Evolutionary conservation across 2,797 vertebrate species (phyloP), one percentile per base, ranked within the genome.

Genomic region (Trachops cirrhosus): DNA sequence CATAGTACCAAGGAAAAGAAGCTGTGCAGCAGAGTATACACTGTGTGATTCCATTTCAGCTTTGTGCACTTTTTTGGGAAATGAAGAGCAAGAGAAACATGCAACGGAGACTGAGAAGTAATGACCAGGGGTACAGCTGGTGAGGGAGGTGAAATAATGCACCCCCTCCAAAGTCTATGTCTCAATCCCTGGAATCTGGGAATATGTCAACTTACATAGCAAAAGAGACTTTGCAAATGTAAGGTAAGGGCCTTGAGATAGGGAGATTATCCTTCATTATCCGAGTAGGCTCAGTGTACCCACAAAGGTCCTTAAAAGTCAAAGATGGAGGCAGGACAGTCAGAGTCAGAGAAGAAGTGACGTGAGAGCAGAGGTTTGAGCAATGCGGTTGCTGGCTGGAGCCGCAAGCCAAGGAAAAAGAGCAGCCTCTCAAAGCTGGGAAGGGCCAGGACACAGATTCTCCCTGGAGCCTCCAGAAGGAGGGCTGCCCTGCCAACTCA

Each of bases 161-260:
- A 11, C 2, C 22, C 24, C 24, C 21, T 8, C 34, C 67, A 29
- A 52, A 18, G 59, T 22, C 77, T 22, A 6, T 4, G 24, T 59
- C 74, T 29, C 37, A 32, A 6, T 16, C 11, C n/a, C 82, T 44
- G 59, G 68, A 39, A 74, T 37, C 46, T 5, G 5, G 26, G 46
- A 32, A 10, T 24, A 0, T 3, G 9, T 54, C 12, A 78, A 12
- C n/a, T 89, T 5, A 29, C 41, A 24, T 4, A 39, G 59, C 64
- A 16, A 39, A 50, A 83, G 83, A 39, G 62, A 39, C n/a, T 96
- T 34, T 29, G 75, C 68, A 37, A 34, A n/a, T 14, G 26, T 89
- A 75, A 82, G 2, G 16, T 32, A 41, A 80, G 22, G 85, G 64
- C 73, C 57, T 22, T 39, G 71, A 37, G 64, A 39, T 21, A 19